Evolutionary conservation across 2,113 vertebrate species (phyloP).

Genomic region (Alexandromys fortis): DNA sequence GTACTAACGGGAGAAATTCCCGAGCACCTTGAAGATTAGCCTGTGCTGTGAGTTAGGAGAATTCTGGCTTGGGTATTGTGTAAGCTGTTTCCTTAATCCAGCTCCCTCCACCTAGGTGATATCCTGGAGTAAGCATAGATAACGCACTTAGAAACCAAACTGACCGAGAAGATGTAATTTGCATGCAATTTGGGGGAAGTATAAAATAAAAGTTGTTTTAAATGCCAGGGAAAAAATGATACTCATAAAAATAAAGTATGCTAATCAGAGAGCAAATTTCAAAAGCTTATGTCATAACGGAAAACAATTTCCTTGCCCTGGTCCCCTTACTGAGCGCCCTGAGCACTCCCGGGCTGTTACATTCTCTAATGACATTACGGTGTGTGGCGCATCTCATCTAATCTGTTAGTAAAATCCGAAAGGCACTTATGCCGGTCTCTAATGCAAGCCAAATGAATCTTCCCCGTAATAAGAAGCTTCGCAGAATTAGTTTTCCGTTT

Average conservation of each 20-base stretch:
- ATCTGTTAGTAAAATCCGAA: conserved; percentile 99
- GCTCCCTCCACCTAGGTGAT: conserved; percentile 71
- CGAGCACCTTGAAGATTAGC: conserved; percentile 66
- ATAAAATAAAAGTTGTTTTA: conserved; percentile 79
- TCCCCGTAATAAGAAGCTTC: conserved; percentile 99
- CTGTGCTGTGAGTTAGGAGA: conserved; percentile 70
- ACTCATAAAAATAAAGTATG: conserved; percentile 79
- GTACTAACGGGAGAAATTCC: conserved; percentile 62
- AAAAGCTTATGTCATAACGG: conserved; percentile 84
- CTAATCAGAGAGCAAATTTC: conserved; percentile 81
- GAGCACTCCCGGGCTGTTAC: conserved; percentile 86
- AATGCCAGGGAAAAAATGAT: conserved; percentile 63
- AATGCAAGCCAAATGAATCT: conserved; percentile 99
- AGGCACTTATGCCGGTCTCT: conserved; percentile 98
- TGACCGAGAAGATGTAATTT: conserved; percentile 78
- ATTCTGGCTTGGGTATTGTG: conserved; percentile 72
- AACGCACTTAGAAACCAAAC: conserved; percentile 72
- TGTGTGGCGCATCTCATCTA: conserved; percentile 96
- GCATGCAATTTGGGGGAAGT: conserved; percentile 65
- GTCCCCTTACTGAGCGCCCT: conserved; percentile 89
- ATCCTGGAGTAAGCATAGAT: conserved; percentile 76
- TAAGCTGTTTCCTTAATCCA: conserved; percentile 79
- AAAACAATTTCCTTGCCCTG: conserved; percentile 88
- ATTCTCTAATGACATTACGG: conserved; percentile 96
- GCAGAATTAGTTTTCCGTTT: conserved; percentile 99